phyloP scores from a whole-genome alignment of 2,113 vertebrate species.

The Tychaedon coryphoeus region DNA sequence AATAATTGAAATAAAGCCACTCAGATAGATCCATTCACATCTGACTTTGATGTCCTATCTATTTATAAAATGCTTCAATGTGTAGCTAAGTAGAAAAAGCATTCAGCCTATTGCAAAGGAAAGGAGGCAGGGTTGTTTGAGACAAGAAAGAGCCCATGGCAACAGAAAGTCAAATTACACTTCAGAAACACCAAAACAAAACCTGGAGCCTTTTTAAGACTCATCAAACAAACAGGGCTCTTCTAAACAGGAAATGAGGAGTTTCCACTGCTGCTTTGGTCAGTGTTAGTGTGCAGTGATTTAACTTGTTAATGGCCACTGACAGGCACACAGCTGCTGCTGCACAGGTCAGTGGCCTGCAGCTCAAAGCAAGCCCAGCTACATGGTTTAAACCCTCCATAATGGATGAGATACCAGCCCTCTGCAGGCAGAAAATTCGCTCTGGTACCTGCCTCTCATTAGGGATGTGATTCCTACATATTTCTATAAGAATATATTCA shows the following conservation, averaged over 20 bases:
- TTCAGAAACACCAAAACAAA: neutral
- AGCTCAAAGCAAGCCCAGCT: neutral
- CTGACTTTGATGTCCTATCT: neutral
- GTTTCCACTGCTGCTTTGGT: neutral
- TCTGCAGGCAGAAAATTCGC: neutral
- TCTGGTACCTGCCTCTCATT: neutral
- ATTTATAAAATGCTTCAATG: neutral
- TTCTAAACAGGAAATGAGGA: neutral
- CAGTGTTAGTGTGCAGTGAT: neutral
- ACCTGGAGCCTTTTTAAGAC: neutral
- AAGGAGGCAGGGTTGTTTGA: neutral
- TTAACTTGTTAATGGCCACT: neutral
- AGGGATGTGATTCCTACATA: neutral
- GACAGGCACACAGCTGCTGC: neutral
- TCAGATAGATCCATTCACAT: neutral
- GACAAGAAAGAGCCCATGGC: neutral
- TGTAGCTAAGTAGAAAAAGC: neutral
- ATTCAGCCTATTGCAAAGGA: neutral
- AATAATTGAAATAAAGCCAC: neutral
- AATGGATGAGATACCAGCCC: neutral
- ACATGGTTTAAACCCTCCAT: neutral
- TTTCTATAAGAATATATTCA: neutral
- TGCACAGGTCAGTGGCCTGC: neutral
- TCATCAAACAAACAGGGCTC: neutral
- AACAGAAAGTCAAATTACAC: neutral